A percentile compares a stretch with the other conserved stretches of the same genome.
Conservation (phyloP, 1,140 invertebrate genomes). For the Aphelinus certus region DNA sequence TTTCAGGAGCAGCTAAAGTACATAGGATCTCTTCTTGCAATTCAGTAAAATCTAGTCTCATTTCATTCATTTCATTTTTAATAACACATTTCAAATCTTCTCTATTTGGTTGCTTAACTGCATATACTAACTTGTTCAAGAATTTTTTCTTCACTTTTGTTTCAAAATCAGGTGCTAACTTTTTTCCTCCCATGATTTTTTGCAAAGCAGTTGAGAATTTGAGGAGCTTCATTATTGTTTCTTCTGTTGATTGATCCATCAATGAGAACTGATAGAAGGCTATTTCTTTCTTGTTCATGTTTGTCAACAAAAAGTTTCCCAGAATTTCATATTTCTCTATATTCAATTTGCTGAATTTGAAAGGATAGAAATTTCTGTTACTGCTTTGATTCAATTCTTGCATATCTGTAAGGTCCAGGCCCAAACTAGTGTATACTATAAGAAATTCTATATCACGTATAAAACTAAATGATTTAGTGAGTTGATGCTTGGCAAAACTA, state of each 20-base stretch:
- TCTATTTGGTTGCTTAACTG: conserved; percentile 43
- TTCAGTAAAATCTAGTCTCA: conserved; percentile 2
- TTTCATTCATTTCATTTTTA: conserved; percentile 41
- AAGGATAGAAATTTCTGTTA: conserved; percentile 19
- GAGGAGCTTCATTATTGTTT: conserved; percentile 35
- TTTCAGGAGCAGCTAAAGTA: background rate
- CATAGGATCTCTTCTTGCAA: conserved; percentile 20
- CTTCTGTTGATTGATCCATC: conserved; percentile 34
- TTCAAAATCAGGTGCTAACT: conserved; percentile 24
- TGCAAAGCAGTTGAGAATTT: conserved; percentile 33
- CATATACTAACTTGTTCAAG: conserved; percentile 45
- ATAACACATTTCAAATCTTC: conserved; percentile 40
- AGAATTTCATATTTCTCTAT: conserved; percentile 41
- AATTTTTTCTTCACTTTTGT: conserved; percentile 31
- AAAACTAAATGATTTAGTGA: conserved; percentile 30
- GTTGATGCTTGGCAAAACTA: conserved; percentile 42
- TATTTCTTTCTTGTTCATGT: conserved; percentile 35
- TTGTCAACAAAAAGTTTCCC: conserved; percentile 41
- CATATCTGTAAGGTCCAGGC: conserved; percentile 42
- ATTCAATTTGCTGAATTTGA: conserved; percentile 40
- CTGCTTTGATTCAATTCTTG: conserved; percentile 27
- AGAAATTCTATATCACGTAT: conserved; percentile 40
- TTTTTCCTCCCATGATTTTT: conserved; percentile 38
- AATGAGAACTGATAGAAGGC: conserved; percentile 39
- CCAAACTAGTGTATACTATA: conserved; percentile 44